Base-by-base conservation (phyloP, 2,888 invertebrate species). In the Ceramica pisi region DNA sequence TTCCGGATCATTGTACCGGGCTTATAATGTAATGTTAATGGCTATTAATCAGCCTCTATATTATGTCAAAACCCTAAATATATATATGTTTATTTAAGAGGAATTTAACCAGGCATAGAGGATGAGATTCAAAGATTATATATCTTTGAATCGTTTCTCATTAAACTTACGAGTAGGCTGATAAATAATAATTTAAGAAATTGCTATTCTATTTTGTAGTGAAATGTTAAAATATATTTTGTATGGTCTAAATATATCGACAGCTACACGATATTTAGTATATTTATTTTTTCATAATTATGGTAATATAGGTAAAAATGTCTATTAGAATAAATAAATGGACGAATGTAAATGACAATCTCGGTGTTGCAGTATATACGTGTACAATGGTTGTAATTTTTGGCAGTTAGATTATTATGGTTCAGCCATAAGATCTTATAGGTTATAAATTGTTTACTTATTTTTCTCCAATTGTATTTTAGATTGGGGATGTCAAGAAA, bases 121-220 rank as follows among this genome's bases (percentile, higher is more conserved):
- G 1, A 19, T 2, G n/a, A 0, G 60, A 21, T 12, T 12, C 14
- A 62, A 26, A 26, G 10, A 26, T 70, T 35, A 10, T n/a, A 16
- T 35, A 19, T 46, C n/a, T n/a, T n/a, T n/a, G n/a, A 56, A 50
- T 56, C 50, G 12, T 23, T 26, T 50, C 0, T 44, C n/a, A 21
- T 64, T 56, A 1, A 5, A 65, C 19, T 44, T 44, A 26, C 4
- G 4, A 73, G 23, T 55, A 48, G 41, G n/a, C 16, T 31, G 31
- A 31, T 31, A 31, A 31, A 35, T 8, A 46, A 56, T 41, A 48
- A 48, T 41, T 23, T 51, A 38, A 31, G n/a, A 48, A 72, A 12
- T 41, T 10, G 16, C 2, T 1, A 71, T 31, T 41, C 19, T 48
- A 64, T 56, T 72, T 72, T 63, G 19, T 72, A 55, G 14, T 46